Evolutionary conservation across 2,797 vertebrate genomes (phyloP).

Genomic region (Argya squamiceps): DNA sequence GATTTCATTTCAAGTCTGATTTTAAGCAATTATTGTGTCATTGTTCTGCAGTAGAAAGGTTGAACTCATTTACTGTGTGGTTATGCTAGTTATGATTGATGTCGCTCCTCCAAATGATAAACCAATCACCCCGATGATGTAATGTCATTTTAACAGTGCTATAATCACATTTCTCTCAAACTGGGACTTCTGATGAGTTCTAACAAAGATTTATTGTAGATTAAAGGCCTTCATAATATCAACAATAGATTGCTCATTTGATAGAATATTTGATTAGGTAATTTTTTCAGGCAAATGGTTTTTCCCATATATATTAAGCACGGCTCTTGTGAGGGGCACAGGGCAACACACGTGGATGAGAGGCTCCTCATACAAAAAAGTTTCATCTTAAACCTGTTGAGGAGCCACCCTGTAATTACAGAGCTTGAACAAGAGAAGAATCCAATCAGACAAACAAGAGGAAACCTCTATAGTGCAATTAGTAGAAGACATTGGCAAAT

Average conservation of each 20-base stretch:
- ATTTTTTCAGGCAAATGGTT: slow-evolving; percentile 70
- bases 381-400: slow-evolving; percentile 25
- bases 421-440: slow-evolving; percentile 22
- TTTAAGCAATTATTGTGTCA: slow-evolving; percentile 92
- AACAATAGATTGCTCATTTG: slow-evolving; percentile 97
- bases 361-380: slow-evolving; percentile 18
- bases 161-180: slow-evolving; percentile 98
- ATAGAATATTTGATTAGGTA: slow-evolving; percentile 78
- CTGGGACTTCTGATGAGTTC: slow-evolving; percentile 92
- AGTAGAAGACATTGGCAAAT: neutral
- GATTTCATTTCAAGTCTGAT: slow-evolving; percentile 86
- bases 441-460: slow-evolving; percentile 45
- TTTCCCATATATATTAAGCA: slow-evolving; percentile 68
- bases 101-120: slow-evolving; percentile 96
- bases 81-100: slow-evolving; percentile 98
- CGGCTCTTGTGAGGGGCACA: slow-evolving; percentile 67
- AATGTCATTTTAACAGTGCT: slow-evolving; percentile 99
- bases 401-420: slow-evolving; percentile 33
- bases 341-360: slow-evolving; percentile 30
- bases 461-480: neutral
- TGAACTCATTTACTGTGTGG: slow-evolving; percentile 95
- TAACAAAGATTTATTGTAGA: slow-evolving; percentile 99
- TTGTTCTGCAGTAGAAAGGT: slow-evolving; percentile 86
- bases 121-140: slow-evolving; percentile 98
- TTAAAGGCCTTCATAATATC: slow-evolving; percentile 96